Conservation (phyloP, 2,797 vertebrate genomes). For the Pseudocheirus occidentalis region DNA sequence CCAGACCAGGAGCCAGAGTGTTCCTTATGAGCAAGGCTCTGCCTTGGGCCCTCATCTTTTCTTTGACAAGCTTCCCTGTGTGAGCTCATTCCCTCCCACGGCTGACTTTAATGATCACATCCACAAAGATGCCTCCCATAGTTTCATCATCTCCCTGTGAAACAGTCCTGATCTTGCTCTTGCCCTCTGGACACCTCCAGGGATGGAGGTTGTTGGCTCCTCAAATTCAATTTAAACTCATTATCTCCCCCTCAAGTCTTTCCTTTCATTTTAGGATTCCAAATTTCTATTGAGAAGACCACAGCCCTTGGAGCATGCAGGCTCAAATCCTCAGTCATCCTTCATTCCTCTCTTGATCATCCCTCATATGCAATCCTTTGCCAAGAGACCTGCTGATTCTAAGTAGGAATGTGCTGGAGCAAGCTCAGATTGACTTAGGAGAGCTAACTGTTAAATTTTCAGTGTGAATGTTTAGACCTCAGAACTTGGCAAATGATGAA, state of each 20-base stretch:
- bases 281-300: background rate
- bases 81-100: background rate
- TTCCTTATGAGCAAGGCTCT: background rate
- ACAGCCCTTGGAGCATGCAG: background rate
- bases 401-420: background rate
- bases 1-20: conserved; percentile 29
- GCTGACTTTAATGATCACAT: background rate
- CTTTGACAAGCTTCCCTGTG: background rate
- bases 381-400: background rate
- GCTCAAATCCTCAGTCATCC: background rate
- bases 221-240: background rate
- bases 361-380: background rate
- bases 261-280: background rate
- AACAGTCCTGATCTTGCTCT: background rate
- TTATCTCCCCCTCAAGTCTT: background rate
- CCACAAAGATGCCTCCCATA: background rate
- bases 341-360: background rate
- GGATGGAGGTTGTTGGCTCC: background rate
- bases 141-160: background rate
- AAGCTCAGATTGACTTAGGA: background rate
- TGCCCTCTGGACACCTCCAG: background rate
- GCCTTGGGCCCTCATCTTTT: background rate
- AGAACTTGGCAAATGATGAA: background rate
- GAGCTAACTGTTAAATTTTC: background rate
- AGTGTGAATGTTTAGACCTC: background rate